A percentile compares a stretch with the other conserved stretches of the same genome.
Evolutionary conservation across 2,113 vertebrate species (phyloP).

Genomic region (Coptodon rendalli): DNA sequence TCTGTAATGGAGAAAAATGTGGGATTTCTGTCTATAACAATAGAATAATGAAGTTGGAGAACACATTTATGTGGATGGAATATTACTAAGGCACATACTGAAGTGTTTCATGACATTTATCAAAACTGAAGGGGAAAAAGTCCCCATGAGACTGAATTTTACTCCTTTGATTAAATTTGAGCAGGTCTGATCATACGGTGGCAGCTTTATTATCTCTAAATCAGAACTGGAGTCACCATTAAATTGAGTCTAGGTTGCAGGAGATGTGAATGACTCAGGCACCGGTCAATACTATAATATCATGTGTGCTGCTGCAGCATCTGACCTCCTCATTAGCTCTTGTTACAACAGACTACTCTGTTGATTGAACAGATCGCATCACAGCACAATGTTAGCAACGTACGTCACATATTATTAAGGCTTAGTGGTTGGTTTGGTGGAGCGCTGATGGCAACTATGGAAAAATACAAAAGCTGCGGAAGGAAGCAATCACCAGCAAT

Average conservation of each 20-base stretch:
- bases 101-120: not conserved
- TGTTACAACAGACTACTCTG: constrained; percentile 9
- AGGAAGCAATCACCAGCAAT: not conserved
- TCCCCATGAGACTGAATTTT: not conserved
- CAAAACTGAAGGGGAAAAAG: not conserved
- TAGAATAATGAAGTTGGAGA: not conserved
- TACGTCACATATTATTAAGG: constrained; percentile 17
- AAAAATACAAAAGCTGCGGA: not conserved
- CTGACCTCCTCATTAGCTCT: constrained; percentile 25
- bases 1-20: not conserved
- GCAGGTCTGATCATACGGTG: not conserved
- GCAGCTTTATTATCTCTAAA: not conserved
- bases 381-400: not conserved
- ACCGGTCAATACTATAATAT: constrained; percentile 2
- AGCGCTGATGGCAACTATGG: not conserved
- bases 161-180: not conserved
- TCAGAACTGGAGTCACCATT: not conserved
- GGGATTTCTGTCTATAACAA: not conserved
- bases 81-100: not conserved
- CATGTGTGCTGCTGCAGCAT: constrained; percentile 34
- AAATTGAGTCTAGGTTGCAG: not conserved
- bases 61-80: not conserved
- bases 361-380: not conserved
- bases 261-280: constrained; percentile 39
- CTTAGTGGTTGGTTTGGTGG: not conserved